These are phyloP conservation scores for Pseudomyrmex sp. DNA, from an alignment of 1,140 invertebrate genomes.

Conservation along the genomic window DNA sequence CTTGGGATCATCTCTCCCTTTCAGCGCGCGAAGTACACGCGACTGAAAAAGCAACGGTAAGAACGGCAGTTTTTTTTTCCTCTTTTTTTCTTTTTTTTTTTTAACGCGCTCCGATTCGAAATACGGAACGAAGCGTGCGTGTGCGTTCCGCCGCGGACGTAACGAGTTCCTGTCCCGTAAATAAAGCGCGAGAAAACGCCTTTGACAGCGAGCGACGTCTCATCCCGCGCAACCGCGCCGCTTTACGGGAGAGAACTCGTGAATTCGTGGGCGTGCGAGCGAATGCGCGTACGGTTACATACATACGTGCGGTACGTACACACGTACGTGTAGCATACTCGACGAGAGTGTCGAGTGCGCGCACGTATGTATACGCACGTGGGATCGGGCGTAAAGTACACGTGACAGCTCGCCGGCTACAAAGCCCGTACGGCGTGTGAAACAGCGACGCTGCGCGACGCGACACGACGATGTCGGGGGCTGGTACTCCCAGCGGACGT, in stretches of 20 bases:
- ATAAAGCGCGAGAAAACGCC: constrained; percentile 41
- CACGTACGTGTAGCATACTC: neutral
- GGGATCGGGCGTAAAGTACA: constrained; percentile 34
- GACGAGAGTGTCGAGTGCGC: too few relatives aligned
- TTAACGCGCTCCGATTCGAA: constrained; percentile 5
- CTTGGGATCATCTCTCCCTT: neutral
- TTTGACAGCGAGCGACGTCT: constrained; percentile 55
- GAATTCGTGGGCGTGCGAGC: constrained; percentile 7
- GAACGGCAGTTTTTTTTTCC: neutral
- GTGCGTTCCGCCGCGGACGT: constrained; percentile 20
- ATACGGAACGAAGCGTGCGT: neutral
- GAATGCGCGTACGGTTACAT: neutral
- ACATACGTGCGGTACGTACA: neutral
- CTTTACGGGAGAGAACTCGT: constrained; percentile 34
- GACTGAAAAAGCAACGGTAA: constrained; percentile 10
- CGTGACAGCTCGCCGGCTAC: constrained; percentile 47
- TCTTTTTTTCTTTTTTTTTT: too few relatives aligned
- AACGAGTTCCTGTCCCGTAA: constrained; percentile 58
- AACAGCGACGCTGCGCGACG: constrained; percentile 39
- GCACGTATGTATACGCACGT: too few relatives aligned
- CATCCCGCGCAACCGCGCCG: constrained; percentile 31
- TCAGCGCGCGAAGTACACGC: neutral
- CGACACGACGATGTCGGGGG: constrained; percentile 46
- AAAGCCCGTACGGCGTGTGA: constrained; percentile 56
- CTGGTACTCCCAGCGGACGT: constrained; percentile 38